phyloP scores from a whole-genome alignment of 2,888 invertebrate species.

The Brenthis daphne region DNA sequence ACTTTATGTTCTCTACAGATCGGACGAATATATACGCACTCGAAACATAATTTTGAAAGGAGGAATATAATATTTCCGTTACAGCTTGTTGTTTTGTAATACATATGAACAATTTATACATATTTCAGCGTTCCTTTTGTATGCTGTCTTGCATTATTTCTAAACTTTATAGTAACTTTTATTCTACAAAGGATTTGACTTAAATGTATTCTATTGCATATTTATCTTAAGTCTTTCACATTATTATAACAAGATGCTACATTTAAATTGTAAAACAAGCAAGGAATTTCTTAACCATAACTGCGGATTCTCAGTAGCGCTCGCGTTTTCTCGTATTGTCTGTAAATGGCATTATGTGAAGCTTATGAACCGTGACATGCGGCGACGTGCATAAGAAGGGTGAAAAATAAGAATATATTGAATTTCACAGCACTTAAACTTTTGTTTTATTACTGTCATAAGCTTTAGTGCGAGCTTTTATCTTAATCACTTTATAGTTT shows the following conservation, averaged over 20 bases:
- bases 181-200: too few relatives aligned
- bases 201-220: neutral
- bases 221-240: neutral
- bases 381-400: slow-evolving; percentile 23
- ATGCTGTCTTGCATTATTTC: too few relatives aligned
- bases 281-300: slow-evolving; percentile 26
- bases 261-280: slow-evolving; percentile 33
- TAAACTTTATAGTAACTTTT: too few relatives aligned
- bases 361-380: slow-evolving; percentile 32
- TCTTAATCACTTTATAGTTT: too few relatives aligned
- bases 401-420: slow-evolving; percentile 29
- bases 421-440: slow-evolving; percentile 12
- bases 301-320: slow-evolving; percentile 26
- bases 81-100: too few relatives aligned
- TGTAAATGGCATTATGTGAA: slow-evolving; percentile 33
- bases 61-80: slow-evolving; percentile 7
- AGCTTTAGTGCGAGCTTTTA: neutral
- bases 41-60: slow-evolving; percentile 10
- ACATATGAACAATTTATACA: too few relatives aligned
- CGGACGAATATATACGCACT: slow-evolving; percentile 13
- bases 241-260: slow-evolving; percentile 21
- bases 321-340: slow-evolving; percentile 36
- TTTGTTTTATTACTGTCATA: neutral
- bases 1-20: slow-evolving; percentile 17
- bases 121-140: too few relatives aligned